Conservation (phyloP, 2,797 vertebrate species). For the Galagoides demidoff region DNA sequence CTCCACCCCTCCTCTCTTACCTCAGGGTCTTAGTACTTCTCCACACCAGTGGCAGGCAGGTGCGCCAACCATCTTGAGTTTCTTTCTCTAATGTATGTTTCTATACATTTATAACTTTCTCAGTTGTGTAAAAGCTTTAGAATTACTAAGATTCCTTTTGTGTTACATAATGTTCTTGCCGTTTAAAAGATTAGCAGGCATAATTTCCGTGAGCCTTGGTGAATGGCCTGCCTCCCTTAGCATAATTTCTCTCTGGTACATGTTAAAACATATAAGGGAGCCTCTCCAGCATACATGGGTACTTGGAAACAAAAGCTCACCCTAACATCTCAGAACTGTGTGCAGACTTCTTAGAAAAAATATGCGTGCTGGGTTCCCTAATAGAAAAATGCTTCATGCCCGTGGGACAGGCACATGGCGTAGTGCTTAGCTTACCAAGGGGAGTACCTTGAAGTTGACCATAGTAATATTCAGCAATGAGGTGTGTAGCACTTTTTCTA, state of each 20-base stretch:
- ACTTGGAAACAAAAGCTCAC: background rate
- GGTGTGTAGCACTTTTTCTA: too few relatives aligned
- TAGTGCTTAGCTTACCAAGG: too few relatives aligned
- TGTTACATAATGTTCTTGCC: slow-evolving; percentile 60
- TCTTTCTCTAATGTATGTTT: slow-evolving; percentile 24
- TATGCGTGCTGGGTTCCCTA: accelerated
- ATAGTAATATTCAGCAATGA: too few relatives aligned
- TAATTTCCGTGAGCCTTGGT: slow-evolving; percentile 48
- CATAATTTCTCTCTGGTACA: slow-evolving; percentile 47
- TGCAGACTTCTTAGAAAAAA: background rate
- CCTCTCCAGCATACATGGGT: background rate
- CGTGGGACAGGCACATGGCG: accelerated
- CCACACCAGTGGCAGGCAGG: background rate
- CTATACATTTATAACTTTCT: slow-evolving; percentile 42
- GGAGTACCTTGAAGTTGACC: too few relatives aligned
- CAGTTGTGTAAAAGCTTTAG: slow-evolving; percentile 59
- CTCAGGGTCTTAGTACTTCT: background rate
- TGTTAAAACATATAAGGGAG: slow-evolving; percentile 62
- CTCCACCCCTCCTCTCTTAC: background rate
- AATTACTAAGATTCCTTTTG: slow-evolving; percentile 72
- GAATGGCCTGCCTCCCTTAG: slow-evolving; percentile 50
- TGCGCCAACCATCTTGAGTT: background rate
- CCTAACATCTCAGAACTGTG: background rate
- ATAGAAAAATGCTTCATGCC: background rate
- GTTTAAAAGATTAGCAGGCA: slow-evolving; percentile 70